Evolutionary conservation across 2,113 vertebrate genomes (phyloP).

Genomic region (Hipposideros armiger): DNA sequence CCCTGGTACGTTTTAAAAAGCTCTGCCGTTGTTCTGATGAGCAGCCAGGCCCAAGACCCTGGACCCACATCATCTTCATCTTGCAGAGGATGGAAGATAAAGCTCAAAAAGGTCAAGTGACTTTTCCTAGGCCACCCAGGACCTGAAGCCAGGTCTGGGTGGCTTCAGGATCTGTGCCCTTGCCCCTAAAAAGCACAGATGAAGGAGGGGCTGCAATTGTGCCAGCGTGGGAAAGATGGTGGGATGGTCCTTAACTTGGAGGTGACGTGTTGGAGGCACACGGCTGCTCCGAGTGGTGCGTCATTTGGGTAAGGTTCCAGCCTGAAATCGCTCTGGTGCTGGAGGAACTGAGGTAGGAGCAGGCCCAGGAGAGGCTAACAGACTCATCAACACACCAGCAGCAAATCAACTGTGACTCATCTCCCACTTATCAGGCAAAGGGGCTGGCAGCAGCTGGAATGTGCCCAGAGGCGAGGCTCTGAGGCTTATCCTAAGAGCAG

Average conservation of each 20-base stretch:
- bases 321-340: not conserved
- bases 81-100: not conserved
- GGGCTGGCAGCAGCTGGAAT: rapidly evolving
- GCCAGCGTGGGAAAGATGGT: no score
- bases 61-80: not conserved
- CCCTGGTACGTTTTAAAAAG: not conserved
- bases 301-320: not conserved
- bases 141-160: not conserved
- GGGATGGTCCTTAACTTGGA: rapidly evolving
- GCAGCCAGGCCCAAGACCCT: not conserved
- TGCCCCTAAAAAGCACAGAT: not conserved
- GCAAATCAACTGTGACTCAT: not conserved
- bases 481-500: not conserved
- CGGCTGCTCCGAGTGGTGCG: rapidly evolving
- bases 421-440: not conserved
- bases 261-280: not conserved
- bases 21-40: not conserved
- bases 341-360: not conserved
- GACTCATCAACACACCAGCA: not conserved
- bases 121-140: not conserved
- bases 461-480: not conserved
- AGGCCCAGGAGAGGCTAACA: not conserved
- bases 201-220: not conserved
- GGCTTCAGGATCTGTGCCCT: not conserved
- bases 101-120: not conserved